phyloP scores from a whole-genome alignment of 53 echinoderm and acorn worm genomes.

The Holothuria scabra region DNA sequence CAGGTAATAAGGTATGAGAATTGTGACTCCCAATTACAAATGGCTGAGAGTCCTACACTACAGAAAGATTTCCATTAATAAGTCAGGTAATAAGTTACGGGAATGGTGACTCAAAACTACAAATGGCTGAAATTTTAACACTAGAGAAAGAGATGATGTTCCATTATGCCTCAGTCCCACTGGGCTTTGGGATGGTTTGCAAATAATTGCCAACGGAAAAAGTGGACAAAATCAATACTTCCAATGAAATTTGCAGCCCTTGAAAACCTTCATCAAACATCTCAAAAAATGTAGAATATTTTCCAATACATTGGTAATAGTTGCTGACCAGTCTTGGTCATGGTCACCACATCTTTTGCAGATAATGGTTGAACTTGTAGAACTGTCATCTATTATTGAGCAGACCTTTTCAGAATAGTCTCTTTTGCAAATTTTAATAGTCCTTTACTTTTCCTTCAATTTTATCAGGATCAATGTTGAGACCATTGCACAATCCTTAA shows the following conservation, averaged over 20 bases:
- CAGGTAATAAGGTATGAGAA: not conserved
- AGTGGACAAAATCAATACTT: constrained; percentile 16
- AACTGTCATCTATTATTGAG: too few relatives aligned
- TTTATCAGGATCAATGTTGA: too few relatives aligned
- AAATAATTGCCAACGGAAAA: constrained; percentile 4
- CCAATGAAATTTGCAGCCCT: too few relatives aligned
- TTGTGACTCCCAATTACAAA: constrained; percentile 8
- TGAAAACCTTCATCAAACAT: too few relatives aligned
- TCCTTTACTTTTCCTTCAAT: too few relatives aligned
- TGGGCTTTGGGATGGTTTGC: not conserved
- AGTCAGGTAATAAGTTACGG: constrained; percentile 44
- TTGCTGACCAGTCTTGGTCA: too few relatives aligned
- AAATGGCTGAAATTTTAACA: constrained; percentile 27
- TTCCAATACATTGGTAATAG: too few relatives aligned
- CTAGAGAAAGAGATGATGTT: constrained; percentile 12
- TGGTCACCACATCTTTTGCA: too few relatives aligned
- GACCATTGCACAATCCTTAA: too few relatives aligned
- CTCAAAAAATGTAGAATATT: constrained; percentile 10
- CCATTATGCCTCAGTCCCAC: constrained; percentile 21
- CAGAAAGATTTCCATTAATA: constrained; percentile 9
- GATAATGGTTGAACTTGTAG: too few relatives aligned
- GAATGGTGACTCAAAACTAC: constrained; percentile 16
- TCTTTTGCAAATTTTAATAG: too few relatives aligned
- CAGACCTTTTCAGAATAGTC: constrained; percentile 2
- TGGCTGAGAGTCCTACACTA: constrained; percentile 32